Conservation (phyloP, 2,888 invertebrate genomes). For the Phragmatobia fuliginosa region DNA sequence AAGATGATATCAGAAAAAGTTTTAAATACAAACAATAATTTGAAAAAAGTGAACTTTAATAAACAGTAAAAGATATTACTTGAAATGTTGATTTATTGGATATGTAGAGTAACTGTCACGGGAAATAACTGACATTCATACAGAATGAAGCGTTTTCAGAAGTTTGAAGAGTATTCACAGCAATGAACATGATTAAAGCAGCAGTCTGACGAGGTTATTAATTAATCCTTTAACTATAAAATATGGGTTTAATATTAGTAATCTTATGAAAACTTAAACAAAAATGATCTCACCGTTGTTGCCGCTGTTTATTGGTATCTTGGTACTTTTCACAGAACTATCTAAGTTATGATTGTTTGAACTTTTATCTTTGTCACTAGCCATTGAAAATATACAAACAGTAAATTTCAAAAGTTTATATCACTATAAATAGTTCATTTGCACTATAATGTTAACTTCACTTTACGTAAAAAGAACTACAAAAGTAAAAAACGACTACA, state of each 20-base stretch:
- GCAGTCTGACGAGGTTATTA: conserved; percentile 41
- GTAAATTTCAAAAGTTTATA: conserved; percentile 32
- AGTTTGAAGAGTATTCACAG: conserved; percentile 30
- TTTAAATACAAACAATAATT: not conserved
- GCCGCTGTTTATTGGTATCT: conserved; percentile 70
- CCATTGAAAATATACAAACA: conserved; percentile 76
- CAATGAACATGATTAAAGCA: conserved; percentile 34
- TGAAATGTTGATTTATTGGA: not conserved
- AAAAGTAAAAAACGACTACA: conserved; percentile 60
- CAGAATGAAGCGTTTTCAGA: conserved; percentile 19
- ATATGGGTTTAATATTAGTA: not conserved
- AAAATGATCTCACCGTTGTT: conserved; percentile 67
- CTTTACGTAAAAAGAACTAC: conserved; percentile 48
- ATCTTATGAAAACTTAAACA: conserved; percentile 2
- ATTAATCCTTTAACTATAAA: conserved; percentile 15
- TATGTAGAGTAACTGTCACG: not conserved
- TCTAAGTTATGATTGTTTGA: conserved; percentile 80
- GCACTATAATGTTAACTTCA: conserved; percentile 42
- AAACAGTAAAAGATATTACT: not conserved
- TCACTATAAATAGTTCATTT: conserved; percentile 46
- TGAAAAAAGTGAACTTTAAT: not conserved
- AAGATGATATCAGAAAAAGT: not conserved
- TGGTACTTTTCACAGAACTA: conserved; percentile 75
- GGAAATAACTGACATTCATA: not conserved
- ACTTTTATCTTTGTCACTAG: conserved; percentile 85